Conservation (phyloP, 2,113 vertebrate genomes). For the Galbula dea region DNA sequence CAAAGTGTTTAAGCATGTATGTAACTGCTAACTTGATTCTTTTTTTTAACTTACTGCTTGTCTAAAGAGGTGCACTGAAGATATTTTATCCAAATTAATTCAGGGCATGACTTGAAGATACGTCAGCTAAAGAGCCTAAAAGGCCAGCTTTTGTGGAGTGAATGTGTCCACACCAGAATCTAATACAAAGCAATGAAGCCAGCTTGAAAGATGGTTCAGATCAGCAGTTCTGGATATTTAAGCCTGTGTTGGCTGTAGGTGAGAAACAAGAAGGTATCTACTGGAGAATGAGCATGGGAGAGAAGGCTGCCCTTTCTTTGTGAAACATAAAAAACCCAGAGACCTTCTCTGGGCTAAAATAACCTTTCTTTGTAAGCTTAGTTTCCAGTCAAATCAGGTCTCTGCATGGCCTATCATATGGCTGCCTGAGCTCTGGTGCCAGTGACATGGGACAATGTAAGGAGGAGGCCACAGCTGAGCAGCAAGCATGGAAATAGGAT, state of each 20-base stretch:
- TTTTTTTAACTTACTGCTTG: neutral
- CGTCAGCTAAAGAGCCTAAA: neutral
- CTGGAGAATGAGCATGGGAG: neutral
- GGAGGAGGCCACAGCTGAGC: neutral
- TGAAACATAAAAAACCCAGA: neutral
- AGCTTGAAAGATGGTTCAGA: neutral
- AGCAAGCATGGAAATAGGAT: fast-evolving
- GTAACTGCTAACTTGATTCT: neutral
- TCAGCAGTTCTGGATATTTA: neutral
- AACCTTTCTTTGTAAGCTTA: neutral
- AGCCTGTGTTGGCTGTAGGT: neutral
- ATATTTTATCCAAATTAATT: neutral
- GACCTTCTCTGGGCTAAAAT: neutral
- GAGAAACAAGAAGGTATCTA: neutral
- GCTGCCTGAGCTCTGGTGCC: neutral
- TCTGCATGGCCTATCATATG: fast-evolving
- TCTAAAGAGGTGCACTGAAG: neutral
- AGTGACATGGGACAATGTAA: fast-evolving
- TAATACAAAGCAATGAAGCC: neutral
- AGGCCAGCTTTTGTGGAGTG: neutral
- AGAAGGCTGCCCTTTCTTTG: neutral
- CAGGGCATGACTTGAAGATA: neutral
- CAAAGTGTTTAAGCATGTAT: neutral
- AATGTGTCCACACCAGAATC: neutral
- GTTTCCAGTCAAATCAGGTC: neutral